Conservation (phyloP, 2,888 invertebrate species). For the Philereme vetulata region DNA sequence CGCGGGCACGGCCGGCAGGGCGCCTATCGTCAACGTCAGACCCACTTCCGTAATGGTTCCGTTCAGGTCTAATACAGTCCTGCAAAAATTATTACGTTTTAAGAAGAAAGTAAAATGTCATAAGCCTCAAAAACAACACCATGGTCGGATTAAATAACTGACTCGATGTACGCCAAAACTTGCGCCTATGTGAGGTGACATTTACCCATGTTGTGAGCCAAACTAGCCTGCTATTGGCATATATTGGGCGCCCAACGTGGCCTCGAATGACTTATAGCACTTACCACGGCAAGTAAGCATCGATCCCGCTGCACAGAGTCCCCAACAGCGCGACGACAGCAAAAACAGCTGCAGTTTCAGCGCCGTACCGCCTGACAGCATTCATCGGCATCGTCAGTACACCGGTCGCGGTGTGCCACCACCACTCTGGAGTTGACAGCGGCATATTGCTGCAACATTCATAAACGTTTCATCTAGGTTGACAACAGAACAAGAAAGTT, state of each 20-base stretch:
- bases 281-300: constrained; percentile 90
- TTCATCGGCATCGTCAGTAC: constrained; percentile 92
- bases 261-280: constrained; percentile 38
- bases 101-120: not conserved
- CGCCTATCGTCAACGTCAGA: constrained; percentile 86
- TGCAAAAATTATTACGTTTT: constrained; percentile 46
- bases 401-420: constrained; percentile 93
- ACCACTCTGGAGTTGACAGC: constrained; percentile 92
- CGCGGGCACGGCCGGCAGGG: constrained; percentile 87
- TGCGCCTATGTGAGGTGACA: no score
- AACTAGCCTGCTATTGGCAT: not conserved
- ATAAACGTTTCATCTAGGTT: not conserved
- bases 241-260: not conserved
- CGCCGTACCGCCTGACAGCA: constrained; percentile 88
- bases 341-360: constrained; percentile 88
- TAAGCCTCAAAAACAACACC: no score
- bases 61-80: constrained; percentile 84
- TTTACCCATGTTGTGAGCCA: no score
- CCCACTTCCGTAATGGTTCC: constrained; percentile 84
- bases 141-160: no score
- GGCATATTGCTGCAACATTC: constrained; percentile 86
- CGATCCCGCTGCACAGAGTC: constrained; percentile 91
- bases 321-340: constrained; percentile 89
- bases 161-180: no score
- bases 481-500: no score